phyloP scores from a whole-genome alignment of 2,113 vertebrate genomes.

The Strix aluco region DNA sequence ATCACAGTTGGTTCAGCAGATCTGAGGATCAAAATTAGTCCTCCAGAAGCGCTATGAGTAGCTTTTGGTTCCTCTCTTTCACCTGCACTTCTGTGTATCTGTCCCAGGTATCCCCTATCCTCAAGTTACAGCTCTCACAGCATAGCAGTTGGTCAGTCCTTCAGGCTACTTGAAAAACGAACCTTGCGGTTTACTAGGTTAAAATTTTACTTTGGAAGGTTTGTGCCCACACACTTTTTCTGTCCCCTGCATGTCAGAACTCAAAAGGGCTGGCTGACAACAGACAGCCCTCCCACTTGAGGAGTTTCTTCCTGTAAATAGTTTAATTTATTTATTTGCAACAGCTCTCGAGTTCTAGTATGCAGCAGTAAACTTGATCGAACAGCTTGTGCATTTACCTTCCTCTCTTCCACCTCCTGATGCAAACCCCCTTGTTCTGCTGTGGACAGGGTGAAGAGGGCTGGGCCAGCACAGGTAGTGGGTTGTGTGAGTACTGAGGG shows the following conservation, averaged over 20 bases:
- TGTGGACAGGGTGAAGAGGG: not conserved
- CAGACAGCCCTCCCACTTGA: not conserved
- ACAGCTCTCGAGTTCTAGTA: not conserved
- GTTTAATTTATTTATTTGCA: not conserved
- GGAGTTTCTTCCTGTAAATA: not conserved
- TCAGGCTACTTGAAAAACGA: not conserved
- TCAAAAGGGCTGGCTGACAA: not conserved
- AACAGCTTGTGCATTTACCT: not conserved
- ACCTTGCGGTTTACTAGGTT: not conserved
- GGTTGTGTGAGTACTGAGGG: not conserved
- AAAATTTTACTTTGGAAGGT: not conserved
- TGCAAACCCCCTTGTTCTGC: not conserved
- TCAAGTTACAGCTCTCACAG: not conserved
- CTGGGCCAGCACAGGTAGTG: not conserved
- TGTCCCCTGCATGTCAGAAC: not conserved
- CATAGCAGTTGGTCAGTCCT: not conserved
- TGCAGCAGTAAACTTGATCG: not conserved
- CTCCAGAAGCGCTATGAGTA: fast-evolving
- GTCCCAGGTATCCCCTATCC: not conserved
- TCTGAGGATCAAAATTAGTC: not conserved
- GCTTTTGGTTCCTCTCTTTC: not conserved
- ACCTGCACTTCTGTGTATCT: not conserved
- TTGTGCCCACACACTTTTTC: not conserved
- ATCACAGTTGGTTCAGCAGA: not conserved
- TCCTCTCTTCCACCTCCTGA: not conserved